Evolutionary conservation across 2,797 vertebrate species (phyloP), one percentile per base, ranked within the genome.

Genomic region (Falco concolor): DNA sequence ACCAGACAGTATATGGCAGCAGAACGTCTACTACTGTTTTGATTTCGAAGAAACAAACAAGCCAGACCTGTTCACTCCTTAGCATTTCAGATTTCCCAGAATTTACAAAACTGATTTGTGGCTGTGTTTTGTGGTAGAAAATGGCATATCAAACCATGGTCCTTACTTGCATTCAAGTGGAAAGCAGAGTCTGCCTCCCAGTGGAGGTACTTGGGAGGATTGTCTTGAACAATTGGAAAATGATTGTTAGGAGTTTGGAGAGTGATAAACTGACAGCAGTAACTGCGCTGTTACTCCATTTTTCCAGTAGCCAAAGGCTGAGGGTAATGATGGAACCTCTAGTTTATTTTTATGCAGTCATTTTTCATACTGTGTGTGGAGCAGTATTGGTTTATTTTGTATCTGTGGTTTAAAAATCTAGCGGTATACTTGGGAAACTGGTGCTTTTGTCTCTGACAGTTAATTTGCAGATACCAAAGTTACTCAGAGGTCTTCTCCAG

Each of bases 181-280:
- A 82, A 63, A 79, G 92, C 67, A 86, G 83, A 93, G 93, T 61
- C 86, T 96, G 95, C 93, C 94, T 95, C 96, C 90, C 92, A 82
- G 88, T 96, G 93, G 94, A 96, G 79, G 38, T 15, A 32, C 54
- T 59, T 32, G 13, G 28, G 57, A 75, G 3, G 1, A 17, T 86
- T 84, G 73, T 32, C 24, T 85, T 52, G 47, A 89, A 70, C 2
- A 22, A 28, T 25, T 13, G 5, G 38, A 52, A 84, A 40, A 54
- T 30, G 17, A 28, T 8, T 32, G 12, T 24, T 24, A 59, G 63
- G 56, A 79, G 20, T 89, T 67, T 25, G 56, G 44, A 42, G 49
- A 19, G n/a, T 14, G 30, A 32, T 67, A 6, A 93, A 36, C 8
- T 72, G 61, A 36, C 17, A 40, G 24, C 1, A 3, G 4, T 52